These are phyloP conservation scores for Acinonyx jubatus DNA, from an alignment of 2,113 vertebrate genomes.

Conservation along the genomic window DNA sequence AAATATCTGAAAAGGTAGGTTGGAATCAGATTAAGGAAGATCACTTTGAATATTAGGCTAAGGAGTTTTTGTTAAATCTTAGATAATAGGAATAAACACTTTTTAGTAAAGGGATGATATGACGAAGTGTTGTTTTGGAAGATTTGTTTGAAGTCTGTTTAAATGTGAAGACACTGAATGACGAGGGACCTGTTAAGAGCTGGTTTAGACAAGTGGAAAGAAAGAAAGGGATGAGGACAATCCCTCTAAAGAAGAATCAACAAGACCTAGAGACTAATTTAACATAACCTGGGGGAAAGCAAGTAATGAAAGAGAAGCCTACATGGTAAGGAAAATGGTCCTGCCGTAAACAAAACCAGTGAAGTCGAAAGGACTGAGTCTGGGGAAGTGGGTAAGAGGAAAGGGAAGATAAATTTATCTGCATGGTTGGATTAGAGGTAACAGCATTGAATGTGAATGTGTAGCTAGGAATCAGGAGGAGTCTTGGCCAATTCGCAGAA, in stretches of 20 bases:
- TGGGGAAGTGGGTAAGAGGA: background rate
- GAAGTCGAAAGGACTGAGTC: background rate
- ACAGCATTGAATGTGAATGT: background rate
- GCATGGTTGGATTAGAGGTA: background rate
- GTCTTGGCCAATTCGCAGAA: background rate
- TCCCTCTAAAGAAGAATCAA: background rate
- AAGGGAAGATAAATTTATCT: background rate
- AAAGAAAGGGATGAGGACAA: background rate
- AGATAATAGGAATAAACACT: background rate
- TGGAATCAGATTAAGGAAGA: background rate
- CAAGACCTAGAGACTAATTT: background rate
- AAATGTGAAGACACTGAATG: background rate
- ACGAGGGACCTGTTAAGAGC: background rate
- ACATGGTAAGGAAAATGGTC: background rate
- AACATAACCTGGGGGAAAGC: accelerated
- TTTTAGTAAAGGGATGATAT: background rate
- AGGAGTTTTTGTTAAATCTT: background rate
- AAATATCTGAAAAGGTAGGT: background rate
- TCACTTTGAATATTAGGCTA: background rate
- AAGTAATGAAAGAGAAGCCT: background rate
- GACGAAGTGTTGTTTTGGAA: background rate
- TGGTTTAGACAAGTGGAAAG: background rate
- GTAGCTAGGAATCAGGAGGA: background rate
- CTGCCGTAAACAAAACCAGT: background rate
- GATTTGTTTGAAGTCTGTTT: background rate